Evolutionary conservation across 2,888 invertebrate genomes (phyloP).

Genomic region (Amphipoea lucens): DNA sequence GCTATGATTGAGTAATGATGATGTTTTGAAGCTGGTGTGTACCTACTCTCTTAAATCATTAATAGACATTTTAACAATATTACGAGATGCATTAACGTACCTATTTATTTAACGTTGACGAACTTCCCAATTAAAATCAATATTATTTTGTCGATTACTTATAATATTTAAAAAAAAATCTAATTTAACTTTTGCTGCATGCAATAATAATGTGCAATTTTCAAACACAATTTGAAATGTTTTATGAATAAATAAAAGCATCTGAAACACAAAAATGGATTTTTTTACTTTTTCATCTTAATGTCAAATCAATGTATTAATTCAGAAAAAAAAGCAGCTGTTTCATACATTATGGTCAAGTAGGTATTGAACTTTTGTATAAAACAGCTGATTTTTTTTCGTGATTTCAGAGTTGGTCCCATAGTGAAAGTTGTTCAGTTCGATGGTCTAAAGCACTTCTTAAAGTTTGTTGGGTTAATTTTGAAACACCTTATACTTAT

Average conservation of each 20-base stretch:
- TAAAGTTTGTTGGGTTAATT: too few species aligned
- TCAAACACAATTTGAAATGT: not conserved
- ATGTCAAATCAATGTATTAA: too few species aligned
- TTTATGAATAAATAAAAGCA: not conserved
- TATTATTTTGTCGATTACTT: not conserved
- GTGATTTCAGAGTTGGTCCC: too few species aligned
- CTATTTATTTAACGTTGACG: not conserved
- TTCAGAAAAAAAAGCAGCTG: too few species aligned
- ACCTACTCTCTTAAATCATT: not conserved
- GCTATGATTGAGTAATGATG: slow-evolving; percentile 19
- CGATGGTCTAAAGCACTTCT: too few species aligned
- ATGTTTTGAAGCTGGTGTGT: not conserved
- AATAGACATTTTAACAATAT: not conserved
- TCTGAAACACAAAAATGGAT: not conserved
- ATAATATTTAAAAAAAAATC: not conserved
- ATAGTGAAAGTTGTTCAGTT: too few species aligned
- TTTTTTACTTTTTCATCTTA: not conserved
- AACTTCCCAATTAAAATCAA: not conserved
- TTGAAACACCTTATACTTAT: too few species aligned
- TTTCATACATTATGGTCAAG: too few species aligned
- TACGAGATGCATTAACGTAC: not conserved
- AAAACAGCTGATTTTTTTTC: too few species aligned
- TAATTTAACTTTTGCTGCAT: not conserved
- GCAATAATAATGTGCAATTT: not conserved
- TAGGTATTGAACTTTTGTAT: too few species aligned